phyloP scores from a whole-genome alignment of 2,888 invertebrate species.

The Netelia fuscicornis region DNA sequence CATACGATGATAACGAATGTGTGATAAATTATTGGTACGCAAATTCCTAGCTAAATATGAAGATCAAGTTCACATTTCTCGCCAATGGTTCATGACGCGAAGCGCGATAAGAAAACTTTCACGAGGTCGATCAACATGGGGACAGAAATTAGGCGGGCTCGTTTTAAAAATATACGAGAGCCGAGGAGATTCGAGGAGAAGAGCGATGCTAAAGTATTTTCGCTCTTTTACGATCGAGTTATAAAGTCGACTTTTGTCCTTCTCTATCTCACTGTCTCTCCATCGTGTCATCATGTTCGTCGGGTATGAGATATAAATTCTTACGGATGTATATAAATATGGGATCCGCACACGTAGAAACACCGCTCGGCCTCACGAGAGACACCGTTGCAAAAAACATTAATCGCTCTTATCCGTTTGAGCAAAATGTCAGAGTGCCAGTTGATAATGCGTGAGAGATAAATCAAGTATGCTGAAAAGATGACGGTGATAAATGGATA shows the following conservation, averaged over 20 bases:
- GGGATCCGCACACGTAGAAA: conserved; percentile 27
- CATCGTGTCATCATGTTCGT: conserved; percentile 33
- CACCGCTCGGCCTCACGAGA: conserved; percentile 31
- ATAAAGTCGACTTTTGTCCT: conserved; percentile 41
- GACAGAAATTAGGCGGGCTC: conserved; percentile 9
- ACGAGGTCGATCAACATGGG: conserved; percentile 19
- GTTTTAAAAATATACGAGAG: background rate
- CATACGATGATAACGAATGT: background rate
- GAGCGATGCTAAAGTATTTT: background rate
- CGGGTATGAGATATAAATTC: conserved; percentile 54
- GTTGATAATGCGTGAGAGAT: conserved; percentile 83
- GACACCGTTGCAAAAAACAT: conserved; percentile 63
- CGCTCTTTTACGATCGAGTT: conserved; percentile 46
- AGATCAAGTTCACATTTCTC: conserved; percentile 48
- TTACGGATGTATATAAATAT: conserved; percentile 20
- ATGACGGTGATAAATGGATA: conserved; percentile 85
- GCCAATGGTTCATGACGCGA: conserved; percentile 40
- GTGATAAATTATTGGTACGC: background rate
- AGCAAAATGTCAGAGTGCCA: conserved; percentile 85
- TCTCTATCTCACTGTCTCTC: background rate
- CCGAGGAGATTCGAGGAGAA: background rate
- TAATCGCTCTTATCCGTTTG: conserved; percentile 82
- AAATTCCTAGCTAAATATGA: conserved; percentile 21
- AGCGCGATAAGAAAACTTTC: conserved; percentile 34
- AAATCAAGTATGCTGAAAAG: conserved; percentile 84